Evolutionary conservation across 2,113 vertebrate species (phyloP).

Genomic region (Dissostichus mawsoni): DNA sequence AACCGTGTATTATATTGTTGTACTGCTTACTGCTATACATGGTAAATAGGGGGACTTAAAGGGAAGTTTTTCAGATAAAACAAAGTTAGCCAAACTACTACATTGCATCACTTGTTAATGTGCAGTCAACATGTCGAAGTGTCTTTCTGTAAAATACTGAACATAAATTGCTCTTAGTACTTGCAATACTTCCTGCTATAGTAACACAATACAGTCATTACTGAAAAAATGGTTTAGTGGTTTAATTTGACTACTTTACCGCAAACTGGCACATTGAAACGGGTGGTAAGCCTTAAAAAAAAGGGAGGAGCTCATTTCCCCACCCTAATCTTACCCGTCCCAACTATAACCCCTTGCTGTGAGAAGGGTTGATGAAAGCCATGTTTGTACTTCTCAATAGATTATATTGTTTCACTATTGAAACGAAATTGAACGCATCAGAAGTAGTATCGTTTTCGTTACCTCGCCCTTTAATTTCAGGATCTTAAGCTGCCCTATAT

Average conservation of each 20-base stretch:
- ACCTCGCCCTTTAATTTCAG: not conserved
- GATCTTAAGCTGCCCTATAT: not conserved
- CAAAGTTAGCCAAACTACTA: not conserved
- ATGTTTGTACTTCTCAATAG: not conserved
- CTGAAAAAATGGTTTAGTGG: not conserved
- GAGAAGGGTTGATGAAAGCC: not conserved
- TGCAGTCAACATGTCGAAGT: too few species aligned
- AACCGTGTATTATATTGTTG: too few species aligned
- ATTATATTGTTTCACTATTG: not conserved
- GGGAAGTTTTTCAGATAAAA: not conserved
- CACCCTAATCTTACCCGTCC: not conserved
- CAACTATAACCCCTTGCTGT: not conserved
- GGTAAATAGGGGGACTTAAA: not conserved
- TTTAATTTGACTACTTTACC: not conserved
- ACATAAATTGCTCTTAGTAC: not conserved
- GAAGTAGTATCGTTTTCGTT: not conserved
- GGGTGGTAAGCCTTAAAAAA: not conserved
- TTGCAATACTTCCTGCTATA: not conserved
- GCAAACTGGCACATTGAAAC: constrained; percentile 1
- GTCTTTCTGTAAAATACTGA: not conserved
- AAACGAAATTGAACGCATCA: not conserved
- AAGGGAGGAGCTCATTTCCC: not conserved
- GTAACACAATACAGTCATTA: not conserved
- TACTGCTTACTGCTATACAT: too few species aligned
- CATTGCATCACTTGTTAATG: too few species aligned